Evolutionary conservation across 2,797 vertebrate genomes (phyloP).

Genomic region (Triplophysa bombifrons): DNA sequence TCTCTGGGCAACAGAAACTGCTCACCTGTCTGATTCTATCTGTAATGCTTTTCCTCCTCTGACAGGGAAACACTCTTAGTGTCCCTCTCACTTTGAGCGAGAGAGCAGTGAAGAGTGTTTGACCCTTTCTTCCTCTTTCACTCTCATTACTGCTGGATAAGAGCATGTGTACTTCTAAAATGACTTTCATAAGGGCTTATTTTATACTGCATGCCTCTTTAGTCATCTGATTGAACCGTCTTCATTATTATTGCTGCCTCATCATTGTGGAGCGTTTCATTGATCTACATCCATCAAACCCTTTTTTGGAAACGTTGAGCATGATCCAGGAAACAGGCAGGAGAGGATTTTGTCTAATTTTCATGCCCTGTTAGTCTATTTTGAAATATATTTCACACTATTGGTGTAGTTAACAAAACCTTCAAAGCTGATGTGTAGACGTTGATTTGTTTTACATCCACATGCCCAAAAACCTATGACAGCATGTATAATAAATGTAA

Average conservation of each 20-base stretch:
- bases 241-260: not conserved
- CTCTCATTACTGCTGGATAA: not conserved
- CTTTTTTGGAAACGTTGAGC: not conserved
- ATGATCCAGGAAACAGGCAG: not conserved
- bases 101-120: not conserved
- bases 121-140: not conserved
- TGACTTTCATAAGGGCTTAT: not conserved
- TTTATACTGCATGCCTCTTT: not conserved
- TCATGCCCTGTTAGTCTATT: not conserved
- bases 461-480: not conserved
- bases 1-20: constrained; percentile 48
- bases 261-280: not conserved
- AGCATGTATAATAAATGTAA: not conserved
- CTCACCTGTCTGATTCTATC: constrained; percentile 59
- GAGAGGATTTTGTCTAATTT: not conserved
- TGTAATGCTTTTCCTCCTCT: constrained; percentile 41
- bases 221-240: not conserved
- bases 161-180: not conserved
- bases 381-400: not conserved
- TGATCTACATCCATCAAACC: not conserved
- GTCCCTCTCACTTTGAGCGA: constrained; percentile 29
- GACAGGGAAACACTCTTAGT: constrained; percentile 54
- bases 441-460: not conserved
- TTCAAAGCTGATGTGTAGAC: not conserved
- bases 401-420: not conserved